Evolutionary conservation across 2,888 invertebrate species (phyloP), one percentile per base, ranked within the genome.

Genomic region (Phaedon cochleariae): DNA sequence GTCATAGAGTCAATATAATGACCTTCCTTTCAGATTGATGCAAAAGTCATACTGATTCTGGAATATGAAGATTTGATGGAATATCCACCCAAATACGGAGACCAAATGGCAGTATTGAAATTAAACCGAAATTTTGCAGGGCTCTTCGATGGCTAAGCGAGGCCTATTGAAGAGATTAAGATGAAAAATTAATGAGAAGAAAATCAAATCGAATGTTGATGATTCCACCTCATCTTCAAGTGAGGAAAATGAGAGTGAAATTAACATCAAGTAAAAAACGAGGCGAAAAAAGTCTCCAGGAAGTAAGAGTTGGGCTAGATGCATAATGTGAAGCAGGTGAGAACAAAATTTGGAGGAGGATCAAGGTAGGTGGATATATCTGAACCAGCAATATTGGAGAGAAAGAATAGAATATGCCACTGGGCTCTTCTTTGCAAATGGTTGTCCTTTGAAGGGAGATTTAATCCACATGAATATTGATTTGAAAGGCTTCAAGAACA

Each of bases 331-430:
- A 49, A 49, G 20, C 20, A 18, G 17, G 20, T 49, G 4, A 49
- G 49, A 26, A 49, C 49, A 49, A 49, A 49, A 49, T 12, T n/a
- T 49, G 49, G 49, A 7, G 49, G 49, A 22, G 49, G 49, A 20
- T 22, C 49, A 22, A 49, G 49, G 20, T 20, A 49, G 26, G 26
- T 49, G 21, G 49, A 49, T 20, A 20, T 21, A 49, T n/a, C 21
- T n/a, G 20, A 49, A 49, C 4, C 21, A 18, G 17, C 20, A 49
- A 49, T 7, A 49, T n/a, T 2, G 20, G 20, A 49, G 4, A n/a
- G 20, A 49, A 49, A 20, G 18, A n/a, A 18, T 49, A 12, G 26
- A 17, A 49, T 49, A 20, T 18, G 49, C 49, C 21, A 18, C 20
- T 49, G 21, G 4, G 12, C 20, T 20, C 6, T 20, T 49, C 15